Evolutionary conservation across 2,888 invertebrate genomes (phyloP).

Genomic region (Hoplodrina blanda): DNA sequence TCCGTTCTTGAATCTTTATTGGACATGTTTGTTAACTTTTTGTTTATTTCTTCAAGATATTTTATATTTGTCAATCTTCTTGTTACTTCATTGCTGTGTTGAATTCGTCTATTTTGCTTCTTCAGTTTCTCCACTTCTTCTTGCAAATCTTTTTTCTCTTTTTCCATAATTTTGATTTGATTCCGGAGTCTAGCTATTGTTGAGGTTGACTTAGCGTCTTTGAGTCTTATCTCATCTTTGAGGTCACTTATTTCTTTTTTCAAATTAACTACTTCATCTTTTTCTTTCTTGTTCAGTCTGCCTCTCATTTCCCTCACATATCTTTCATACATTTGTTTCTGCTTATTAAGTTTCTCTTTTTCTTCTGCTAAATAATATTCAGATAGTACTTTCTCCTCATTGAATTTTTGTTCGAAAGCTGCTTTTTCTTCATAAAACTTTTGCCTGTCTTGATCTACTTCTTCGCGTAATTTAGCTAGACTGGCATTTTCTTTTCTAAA

Average conservation of each 20-base stretch:
- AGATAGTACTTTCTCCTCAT: slow-evolving; percentile 92
- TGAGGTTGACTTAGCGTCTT: slow-evolving; percentile 93
- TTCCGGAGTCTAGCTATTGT: slow-evolving; percentile 93
- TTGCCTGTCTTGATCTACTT: slow-evolving; percentile 91
- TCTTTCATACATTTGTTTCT: slow-evolving; percentile 92
- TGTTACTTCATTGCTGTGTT: slow-evolving; percentile 90
- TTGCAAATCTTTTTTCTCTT: slow-evolving; percentile 92
- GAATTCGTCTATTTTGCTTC: slow-evolving; percentile 92
- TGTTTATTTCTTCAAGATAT: slow-evolving; percentile 94
- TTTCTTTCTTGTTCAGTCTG: slow-evolving; percentile 92
- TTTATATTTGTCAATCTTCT: slow-evolving; percentile 92
- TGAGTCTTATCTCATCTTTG: slow-evolving; percentile 92
- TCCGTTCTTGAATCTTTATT: slow-evolving; percentile 77
- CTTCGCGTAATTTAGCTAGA: slow-evolving; percentile 89
- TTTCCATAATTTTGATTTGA: slow-evolving; percentile 93
- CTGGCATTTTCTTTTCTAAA: slow-evolving; percentile 88
- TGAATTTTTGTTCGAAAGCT: slow-evolving; percentile 90
- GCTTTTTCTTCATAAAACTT: slow-evolving; percentile 92
- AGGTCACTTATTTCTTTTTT: slow-evolving; percentile 92
- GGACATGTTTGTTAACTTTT: slow-evolving; percentile 82
- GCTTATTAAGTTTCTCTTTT: slow-evolving; percentile 92
- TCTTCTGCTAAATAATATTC: slow-evolving; percentile 93
- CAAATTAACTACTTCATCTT: slow-evolving; percentile 92
- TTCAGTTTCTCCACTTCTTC: slow-evolving; percentile 92
- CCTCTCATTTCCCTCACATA: slow-evolving; percentile 93